Evolutionary conservation across 1,140 invertebrate genomes (phyloP), one percentile per base, ranked within the genome.

Genomic region (Plectus sambesii): DNA sequence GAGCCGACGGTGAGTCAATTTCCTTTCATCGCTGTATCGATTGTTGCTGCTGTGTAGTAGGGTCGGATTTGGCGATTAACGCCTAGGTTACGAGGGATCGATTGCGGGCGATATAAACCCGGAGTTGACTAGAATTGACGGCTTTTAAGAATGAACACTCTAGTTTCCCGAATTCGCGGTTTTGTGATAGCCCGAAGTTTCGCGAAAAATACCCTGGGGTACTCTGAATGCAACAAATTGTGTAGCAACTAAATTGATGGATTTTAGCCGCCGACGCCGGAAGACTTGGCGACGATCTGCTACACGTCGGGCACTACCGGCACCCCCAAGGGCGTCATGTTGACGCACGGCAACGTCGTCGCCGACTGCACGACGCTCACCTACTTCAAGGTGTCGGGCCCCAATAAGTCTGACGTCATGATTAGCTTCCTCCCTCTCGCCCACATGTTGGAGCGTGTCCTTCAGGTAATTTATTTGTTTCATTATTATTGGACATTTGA

Each of bases 131-230:
- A 40, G 30, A 5, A 46, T 20, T 29, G 27, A 26, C 85, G 80
- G 85, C 87, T 44, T 87, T 89, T 1, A 79, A 78, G 64, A 79
- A 83, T 6, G 79, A 81, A 29, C 87, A 92, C 69, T 69, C 96
- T 3, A 86, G 84, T 67, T 88, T 86, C 23, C 82, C 94, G 55
- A n/a, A n/a, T n/a, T n/a, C n/a, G n/a, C n/a, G n/a, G n/a, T n/a
- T n/a, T n/a, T n/a, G 12, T 12, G n/a, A 12, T n/a, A 12, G 12
- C 1, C 93, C 87, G 69, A 94, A 93, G n/a, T 70, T 94, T 88
- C 1, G 90, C 87, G 12, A 22, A n/a, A n/a, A n/a, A n/a, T n/a
- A n/a, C n/a, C n/a, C n/a, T n/a, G 5, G 60, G 54, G 23, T 61
- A n/a, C 53, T 33, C 61, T 63, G 44, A 60, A 53, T 35, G 17